Evolutionary conservation across 2,888 invertebrate genomes (phyloP), one percentile per base, ranked within the genome.

Genomic region (Cephus sareptanus): DNA sequence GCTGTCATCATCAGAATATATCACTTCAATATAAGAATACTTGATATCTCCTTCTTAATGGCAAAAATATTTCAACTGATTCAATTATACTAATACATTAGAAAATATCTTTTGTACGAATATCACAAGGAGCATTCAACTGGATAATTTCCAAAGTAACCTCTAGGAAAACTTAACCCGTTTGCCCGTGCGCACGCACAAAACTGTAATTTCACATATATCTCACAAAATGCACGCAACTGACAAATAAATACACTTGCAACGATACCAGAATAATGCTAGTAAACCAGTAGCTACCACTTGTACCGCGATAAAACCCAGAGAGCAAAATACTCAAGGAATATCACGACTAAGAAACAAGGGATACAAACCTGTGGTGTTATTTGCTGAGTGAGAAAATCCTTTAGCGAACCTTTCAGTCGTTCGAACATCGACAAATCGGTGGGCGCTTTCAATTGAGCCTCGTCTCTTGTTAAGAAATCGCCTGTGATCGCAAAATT

Each of bases 401-500:
- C 88, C 84, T 86, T 90, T 70, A 91, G 82, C 1, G 89, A 89
- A 77, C 88, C 89, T 84, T 90, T 91, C 9, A 91, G 78, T 77
- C 89, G 86, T 82, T 91, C 90, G 71, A 90, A 89, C 81, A 91
- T 85, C 70, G 91, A 91, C 79, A 87, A 79, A 79, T 91, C 90
- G 37, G 88, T 87, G 23, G 91, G 90, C 37, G 91, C 89, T 85
- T 90, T 91, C 31, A 91, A 81, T 79, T 90, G 90, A 71, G 85
- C 85, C 79, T 89, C 88, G 73, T 89, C 90, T 79, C 87, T 89
- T 69, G 83, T 80, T 76, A 82, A 79, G 79, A 85, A 88, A 77
- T 86, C 87, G 40, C 90, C 90, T 90, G 77, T 33, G 79, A 76
- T 34, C 1, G 37, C 23, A 35, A 77, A 68, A 69, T 71, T 71